Evolutionary conservation across 2,797 vertebrate genomes (phyloP).

Genomic region (Meda fulgida): DNA sequence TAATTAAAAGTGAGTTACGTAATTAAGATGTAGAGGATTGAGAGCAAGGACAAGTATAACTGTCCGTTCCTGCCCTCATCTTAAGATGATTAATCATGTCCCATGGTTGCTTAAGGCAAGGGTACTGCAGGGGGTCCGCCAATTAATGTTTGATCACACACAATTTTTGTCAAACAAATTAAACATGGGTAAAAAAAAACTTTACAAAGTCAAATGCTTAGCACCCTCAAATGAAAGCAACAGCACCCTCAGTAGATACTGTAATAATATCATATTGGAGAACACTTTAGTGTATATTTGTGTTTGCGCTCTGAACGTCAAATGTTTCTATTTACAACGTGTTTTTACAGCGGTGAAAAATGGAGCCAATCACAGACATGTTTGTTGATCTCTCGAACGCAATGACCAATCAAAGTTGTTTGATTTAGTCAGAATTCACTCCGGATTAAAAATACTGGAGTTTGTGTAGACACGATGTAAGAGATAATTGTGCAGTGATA

Average conservation of each 20-base stretch:
- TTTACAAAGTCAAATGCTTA: background rate
- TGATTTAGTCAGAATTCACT: too few species aligned
- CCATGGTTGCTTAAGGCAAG: background rate
- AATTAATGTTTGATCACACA: background rate
- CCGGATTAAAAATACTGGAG: too few species aligned
- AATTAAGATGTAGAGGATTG: slow-evolving; percentile 25
- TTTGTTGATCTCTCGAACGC: too few species aligned
- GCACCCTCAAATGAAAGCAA: background rate
- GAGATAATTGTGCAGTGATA: too few species aligned
- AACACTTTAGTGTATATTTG: background rate
- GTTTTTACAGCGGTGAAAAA: background rate
- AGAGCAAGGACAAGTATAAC: slow-evolving; percentile 19
- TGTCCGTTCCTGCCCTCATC: background rate
- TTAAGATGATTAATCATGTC: background rate
- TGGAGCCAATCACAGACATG: too few species aligned
- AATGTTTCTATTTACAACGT: background rate
- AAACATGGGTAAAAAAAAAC: background rate
- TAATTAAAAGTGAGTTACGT: slow-evolving; percentile 71
- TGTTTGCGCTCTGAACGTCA: background rate
- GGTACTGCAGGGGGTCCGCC: background rate
- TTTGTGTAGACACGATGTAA: too few species aligned
- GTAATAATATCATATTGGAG: background rate
- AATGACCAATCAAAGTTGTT: too few species aligned
- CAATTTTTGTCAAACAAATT: background rate
- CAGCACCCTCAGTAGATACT: background rate